Evolutionary conservation across 2,888 invertebrate genomes (phyloP).

Genomic region (Sceliomorpha sp.): DNA sequence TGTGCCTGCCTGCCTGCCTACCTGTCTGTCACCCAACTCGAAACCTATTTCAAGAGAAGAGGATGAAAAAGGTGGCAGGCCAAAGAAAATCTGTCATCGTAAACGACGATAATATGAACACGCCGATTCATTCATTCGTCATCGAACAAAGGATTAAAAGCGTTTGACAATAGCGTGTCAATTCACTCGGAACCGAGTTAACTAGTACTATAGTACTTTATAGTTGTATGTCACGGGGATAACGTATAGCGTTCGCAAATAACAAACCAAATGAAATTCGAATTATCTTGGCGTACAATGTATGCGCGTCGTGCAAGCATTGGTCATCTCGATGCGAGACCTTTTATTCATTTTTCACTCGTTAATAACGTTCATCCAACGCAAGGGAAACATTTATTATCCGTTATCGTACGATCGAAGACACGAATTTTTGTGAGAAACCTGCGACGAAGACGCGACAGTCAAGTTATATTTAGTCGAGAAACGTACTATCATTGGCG

Average conservation of each 20-base stretch:
- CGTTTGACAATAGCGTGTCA: slow-evolving; percentile 37
- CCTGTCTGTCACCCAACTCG: slow-evolving; percentile 49
- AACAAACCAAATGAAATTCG: slow-evolving; percentile 7
- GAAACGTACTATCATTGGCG: too few relatives aligned
- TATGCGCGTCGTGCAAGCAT: slow-evolving; percentile 1
- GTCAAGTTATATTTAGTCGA: too few relatives aligned
- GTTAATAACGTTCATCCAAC: not conserved
- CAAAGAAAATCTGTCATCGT: slow-evolving; percentile 61
- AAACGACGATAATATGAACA: slow-evolving; percentile 40
- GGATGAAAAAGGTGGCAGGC: slow-evolving; percentile 62
- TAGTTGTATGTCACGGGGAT: slow-evolving; percentile 10
- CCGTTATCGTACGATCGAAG: too few relatives aligned
- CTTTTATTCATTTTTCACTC: slow-evolving; percentile 1
- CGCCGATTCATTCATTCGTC: slow-evolving; percentile 49
- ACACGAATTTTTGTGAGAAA: too few relatives aligned
- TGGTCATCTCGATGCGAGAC: slow-evolving; percentile 2
- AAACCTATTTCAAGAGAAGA: slow-evolving; percentile 42
- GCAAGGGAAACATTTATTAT: too few relatives aligned
- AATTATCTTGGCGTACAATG: slow-evolving; percentile 29
- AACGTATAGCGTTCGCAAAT: slow-evolving; percentile 11
- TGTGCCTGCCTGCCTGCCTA: slow-evolving; percentile 44
- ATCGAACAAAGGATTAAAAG: slow-evolving; percentile 38
- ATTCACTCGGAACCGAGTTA: slow-evolving; percentile 19
- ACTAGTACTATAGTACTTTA: too few relatives aligned
- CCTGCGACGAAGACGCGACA: too few relatives aligned